Base-by-base conservation (phyloP, 53 echinoderm and acorn worm species). In the Apostichopus leukothele region DNA sequence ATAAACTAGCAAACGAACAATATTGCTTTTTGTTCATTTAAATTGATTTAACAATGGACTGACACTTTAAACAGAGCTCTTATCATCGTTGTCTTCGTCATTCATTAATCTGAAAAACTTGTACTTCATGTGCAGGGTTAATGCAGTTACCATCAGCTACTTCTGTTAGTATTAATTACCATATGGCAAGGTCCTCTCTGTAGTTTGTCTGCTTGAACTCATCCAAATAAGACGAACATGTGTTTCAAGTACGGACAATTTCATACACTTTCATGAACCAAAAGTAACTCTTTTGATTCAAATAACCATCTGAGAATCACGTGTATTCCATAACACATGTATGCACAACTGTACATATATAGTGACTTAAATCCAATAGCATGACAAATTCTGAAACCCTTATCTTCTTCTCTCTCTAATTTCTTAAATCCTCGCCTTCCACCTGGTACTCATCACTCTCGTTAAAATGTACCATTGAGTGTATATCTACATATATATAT, bases 361-460 rank as follows among this genome's bases (percentile, higher is more conserved):
- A 57, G 57, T 57, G 10, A 7, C 57, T 57, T 9, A 57, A 10
- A 57, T 9, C 7, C 8, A 10, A 57, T 57, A 57, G 10, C 57
- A 5, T 57, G 7, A 0, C 57, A 57, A 57, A 57, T 57, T 57
- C 7, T 10, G 1, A 57, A 57, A 57, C 16, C 6, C 71, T n/a
- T 71, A 0, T 71, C 5, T 71, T 19, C 63, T 63, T 63, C 16
- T 16, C 63, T 71, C 18, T 71, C 18, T 16, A 71, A 71, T 71
- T 71, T 19, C 20, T 71, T 71, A 5, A 71, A 71, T 18, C 71
- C 71, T 71, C 6, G 71, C 5, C 23, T 80, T 80, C 80, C 80
- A 55, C 80, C 57, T 20, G 80, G 80, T 80, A 52, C 54, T 80
- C 80, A 80, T 80, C 54, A 80, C 80, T 57, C 7, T 19, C 8